Evolutionary conservation across 2,797 vertebrate species (phyloP), one percentile per base, ranked within the genome.

Genomic region (Rhinophrynus dorsalis): DNA sequence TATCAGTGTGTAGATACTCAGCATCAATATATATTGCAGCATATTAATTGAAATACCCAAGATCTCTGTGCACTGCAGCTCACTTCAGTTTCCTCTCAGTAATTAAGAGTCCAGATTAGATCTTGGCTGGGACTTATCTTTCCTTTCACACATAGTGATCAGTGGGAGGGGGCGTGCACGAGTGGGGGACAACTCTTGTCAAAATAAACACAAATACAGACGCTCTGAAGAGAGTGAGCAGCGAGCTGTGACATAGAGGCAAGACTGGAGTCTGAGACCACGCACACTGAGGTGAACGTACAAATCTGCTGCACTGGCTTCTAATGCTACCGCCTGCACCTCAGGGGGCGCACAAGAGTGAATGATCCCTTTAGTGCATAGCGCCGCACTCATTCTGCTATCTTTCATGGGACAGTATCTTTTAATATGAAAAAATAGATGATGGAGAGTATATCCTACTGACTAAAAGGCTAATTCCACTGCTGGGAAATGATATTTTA

Each of bases 161-260:
- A 64, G 68, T 64, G 60, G 68, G 68, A 72, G 68, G 68, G 68
- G 68, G 60, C 60, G 68, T 72, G 58, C 59, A 63, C 42, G 30
- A 65, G 52, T 45, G 68, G 58, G 67, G 60, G 68, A 51, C 60
- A 65, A 33, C 32, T 64, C 68, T 72, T 72, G 68, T 72, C 68
- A 72, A 72, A 72, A 72, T 72, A 72, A 72, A 72, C 60, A 72
- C 68, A 72, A 72, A 72, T 72, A 72, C 68, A 72, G 60, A 57
- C 60, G 68, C 51, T 72, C 30, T 13, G 68, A 64, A 35, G 60
- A 65, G 60, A 57, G 59, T 51, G 52, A 64, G 60, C 52, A 50
- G 60, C 23, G 60, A 42, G 12, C 60, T 57, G 17, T 63, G 59
- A 48, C 59, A 48, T 13, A 60, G 45, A 64, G 21, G 51, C 47